Percentiles rank a stretch among this genome's conserved stretches.
Conservation (phyloP, 2,797 vertebrate genomes). For the Dipus sagitta region DNA sequence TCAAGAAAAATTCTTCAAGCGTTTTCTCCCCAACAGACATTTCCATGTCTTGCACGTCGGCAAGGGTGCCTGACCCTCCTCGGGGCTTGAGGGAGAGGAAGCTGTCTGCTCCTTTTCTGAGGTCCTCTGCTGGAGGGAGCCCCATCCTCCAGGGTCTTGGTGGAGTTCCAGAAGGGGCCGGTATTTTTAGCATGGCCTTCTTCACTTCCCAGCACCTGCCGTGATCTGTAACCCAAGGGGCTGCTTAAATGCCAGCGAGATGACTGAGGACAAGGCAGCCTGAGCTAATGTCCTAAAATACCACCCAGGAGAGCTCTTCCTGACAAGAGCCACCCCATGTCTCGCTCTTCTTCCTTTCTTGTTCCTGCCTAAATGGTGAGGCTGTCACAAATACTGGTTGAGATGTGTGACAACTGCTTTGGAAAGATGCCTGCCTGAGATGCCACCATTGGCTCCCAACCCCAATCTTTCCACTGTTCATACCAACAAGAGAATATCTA, state of each 20-base stretch:
- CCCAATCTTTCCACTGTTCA: background rate
- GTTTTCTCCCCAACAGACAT: background rate
- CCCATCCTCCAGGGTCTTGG: constrained; percentile 72
- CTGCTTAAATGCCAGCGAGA: constrained; percentile 88
- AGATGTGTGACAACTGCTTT: background rate
- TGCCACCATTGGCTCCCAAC: background rate
- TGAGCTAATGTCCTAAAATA: constrained; percentile 92
- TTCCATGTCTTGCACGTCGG: background rate
- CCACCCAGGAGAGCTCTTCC: constrained; percentile 69
- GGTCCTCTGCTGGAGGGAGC: constrained; percentile 69
- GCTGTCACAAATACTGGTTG: background rate
- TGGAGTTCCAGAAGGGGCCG: constrained; percentile 86
- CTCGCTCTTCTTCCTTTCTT: constrained; percentile 56
- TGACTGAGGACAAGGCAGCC: constrained; percentile 88
- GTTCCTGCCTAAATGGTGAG: constrained; percentile 37
- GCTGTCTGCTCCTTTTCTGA: constrained; percentile 24
- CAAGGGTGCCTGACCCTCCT: background rate
- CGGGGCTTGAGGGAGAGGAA: background rate
- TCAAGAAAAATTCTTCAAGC: constrained; percentile 2
- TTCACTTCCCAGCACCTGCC: constrained; percentile 91
- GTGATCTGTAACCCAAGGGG: constrained; percentile 91
- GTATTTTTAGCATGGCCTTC: constrained; percentile 94
- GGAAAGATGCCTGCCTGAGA: background rate
- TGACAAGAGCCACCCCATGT: constrained; percentile 51
- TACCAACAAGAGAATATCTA: background rate